Evolutionary conservation across 2,888 invertebrate species (phyloP), one percentile per base, ranked within the genome.

Genomic region (Beris morrisii): DNA sequence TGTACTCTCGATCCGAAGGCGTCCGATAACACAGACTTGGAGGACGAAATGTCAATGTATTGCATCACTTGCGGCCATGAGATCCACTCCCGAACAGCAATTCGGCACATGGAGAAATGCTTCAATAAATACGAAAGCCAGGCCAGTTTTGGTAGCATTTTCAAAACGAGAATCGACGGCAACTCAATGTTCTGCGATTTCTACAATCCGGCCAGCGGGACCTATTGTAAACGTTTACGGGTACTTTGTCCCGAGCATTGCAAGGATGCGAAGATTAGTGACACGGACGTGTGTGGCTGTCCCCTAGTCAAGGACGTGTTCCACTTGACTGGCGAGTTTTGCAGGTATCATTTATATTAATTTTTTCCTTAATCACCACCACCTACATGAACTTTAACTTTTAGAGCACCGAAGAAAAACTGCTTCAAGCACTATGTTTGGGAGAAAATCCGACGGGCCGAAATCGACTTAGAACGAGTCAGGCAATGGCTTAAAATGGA

Each of bases 141-240:
- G 81, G 93, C 97, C 2, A 95, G 96, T 0, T 97, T 97, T 80
- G 97, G 97, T 11, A 96, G 96, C 30, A 88, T 94, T 53, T 96
- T 94, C 75, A 92, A 96, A 78, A 97, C 97, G 0, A 85, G 93
- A 65, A 95, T 97, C 73, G 97, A 97, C 79, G 93, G 92, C 0
- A 94, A 93, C 81, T 94, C 94, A 73, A 95, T 99, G 91, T 98
- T 98, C 81, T 99, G 99, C 78, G 98, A 99, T 76, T 94, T 91
- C 78, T 97, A 90, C 82, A 97, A 97, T 81, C 87, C 91, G 0
- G 83, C 85, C 4, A 94, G 91, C 75, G 87, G 88, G 59, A 97
- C 97, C 0, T 99, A 98, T 76, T 99, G 99, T 81, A 98, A 98
- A 81, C 83, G 98, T 64, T 82, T 99, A 66, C 86, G 95, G 72